Percentiles rank a stretch among this genome's conserved stretches.
These are phyloP conservation scores for Pica pica DNA, from an alignment of 2,113 vertebrate species.

Conservation along the genomic window DNA sequence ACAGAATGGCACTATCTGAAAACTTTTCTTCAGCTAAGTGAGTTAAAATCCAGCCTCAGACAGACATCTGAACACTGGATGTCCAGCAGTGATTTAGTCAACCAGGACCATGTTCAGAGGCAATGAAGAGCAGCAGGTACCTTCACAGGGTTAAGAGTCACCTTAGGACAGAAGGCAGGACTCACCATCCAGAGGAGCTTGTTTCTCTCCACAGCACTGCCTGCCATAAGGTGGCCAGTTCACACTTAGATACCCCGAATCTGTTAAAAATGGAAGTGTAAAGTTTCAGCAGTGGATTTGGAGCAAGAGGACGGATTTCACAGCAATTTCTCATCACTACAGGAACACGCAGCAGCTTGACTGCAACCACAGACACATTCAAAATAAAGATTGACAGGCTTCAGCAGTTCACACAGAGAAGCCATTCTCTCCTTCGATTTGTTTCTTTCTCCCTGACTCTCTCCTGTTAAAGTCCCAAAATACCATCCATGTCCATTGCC, in stretches of 20 bases:
- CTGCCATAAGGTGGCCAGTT: background rate
- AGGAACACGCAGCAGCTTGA: accelerated
- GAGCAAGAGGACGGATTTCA: background rate
- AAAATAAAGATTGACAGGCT: background rate
- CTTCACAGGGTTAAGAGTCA: background rate
- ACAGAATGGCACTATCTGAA: background rate
- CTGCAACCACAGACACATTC: background rate
- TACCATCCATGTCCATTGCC: accelerated
- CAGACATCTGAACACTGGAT: accelerated
- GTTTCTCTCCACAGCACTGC: background rate
- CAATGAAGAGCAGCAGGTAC: background rate
- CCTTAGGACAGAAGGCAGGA: background rate
- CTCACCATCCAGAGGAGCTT: background rate
- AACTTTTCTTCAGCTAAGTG: background rate
- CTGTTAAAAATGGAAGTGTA: background rate
- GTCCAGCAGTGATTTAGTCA: background rate
- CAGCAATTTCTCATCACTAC: background rate
- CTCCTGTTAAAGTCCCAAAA: background rate
- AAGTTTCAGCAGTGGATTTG: background rate
- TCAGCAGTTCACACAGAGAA: background rate
- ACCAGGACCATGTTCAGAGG: background rate
- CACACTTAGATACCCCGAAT: background rate
- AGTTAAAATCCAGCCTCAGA: background rate
- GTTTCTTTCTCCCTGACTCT: background rate
- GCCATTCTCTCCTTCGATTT: background rate